A percentile compares a stretch with the other conserved stretches of the same genome.
Evolutionary conservation across 2,113 vertebrate genomes (phyloP).

Genomic region (Numenius arquata): DNA sequence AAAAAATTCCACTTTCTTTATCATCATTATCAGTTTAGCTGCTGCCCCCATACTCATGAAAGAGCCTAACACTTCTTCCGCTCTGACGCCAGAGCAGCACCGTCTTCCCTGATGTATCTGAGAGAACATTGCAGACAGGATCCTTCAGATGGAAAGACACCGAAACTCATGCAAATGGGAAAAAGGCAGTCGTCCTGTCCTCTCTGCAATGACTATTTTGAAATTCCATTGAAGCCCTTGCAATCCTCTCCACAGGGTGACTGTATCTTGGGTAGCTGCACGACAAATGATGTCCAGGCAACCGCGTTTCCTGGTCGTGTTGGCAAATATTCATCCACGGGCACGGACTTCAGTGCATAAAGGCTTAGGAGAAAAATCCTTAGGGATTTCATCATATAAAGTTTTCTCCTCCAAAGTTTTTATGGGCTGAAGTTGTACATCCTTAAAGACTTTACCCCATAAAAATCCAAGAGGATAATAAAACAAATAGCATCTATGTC

Average conservation of each 20-base stretch:
- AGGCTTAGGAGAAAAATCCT: conserved; percentile 1
- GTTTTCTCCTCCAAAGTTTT: conserved; percentile 57
- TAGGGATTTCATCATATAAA: neutral
- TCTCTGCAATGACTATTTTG: neutral
- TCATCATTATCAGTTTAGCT: neutral
- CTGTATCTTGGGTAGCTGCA: neutral
- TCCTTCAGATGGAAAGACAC: neutral
- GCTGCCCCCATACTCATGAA: neutral
- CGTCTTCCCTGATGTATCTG: neutral
- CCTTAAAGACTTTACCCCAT: conserved; percentile 32
- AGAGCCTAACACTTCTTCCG: neutral
- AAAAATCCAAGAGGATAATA: conserved; percentile 49
- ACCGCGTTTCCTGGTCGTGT: neutral
- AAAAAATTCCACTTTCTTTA: neutral
- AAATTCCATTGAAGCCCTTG: neutral
- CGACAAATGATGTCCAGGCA: neutral
- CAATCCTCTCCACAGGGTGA: neutral
- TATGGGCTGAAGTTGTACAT: conserved; percentile 33
- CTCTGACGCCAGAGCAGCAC: neutral
- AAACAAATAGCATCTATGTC: conserved; percentile 34
- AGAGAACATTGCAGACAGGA: neutral
- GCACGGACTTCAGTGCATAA: neutral
- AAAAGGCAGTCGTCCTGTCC: neutral
- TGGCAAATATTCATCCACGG: neutral
- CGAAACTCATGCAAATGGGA: neutral